Percentiles rank a stretch among this genome's conserved stretches.
These are phyloP conservation scores for Trachymyrmex cornetzi DNA, from an alignment of 1,140 invertebrate species.

Conservation along the genomic window DNA sequence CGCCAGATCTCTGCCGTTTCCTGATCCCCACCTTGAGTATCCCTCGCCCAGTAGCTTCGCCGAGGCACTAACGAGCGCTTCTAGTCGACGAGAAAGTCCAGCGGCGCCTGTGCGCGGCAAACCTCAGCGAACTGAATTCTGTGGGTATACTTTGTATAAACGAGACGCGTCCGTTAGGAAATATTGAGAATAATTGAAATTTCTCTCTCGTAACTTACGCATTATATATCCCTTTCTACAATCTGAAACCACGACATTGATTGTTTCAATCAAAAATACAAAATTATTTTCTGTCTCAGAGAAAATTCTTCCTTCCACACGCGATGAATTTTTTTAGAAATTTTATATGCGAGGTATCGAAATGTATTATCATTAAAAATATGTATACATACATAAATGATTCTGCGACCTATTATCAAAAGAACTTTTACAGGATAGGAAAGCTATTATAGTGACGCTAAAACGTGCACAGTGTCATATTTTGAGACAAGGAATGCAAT, in stretches of 20 bases:
- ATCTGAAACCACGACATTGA: neutral
- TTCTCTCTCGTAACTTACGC: neutral
- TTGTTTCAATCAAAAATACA: neutral
- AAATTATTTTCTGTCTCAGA: neutral
- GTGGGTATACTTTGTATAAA: neutral
- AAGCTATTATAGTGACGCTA: no score
- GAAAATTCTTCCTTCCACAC: neutral
- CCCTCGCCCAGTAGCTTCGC: constrained; percentile 63
- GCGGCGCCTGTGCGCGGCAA: constrained; percentile 50
- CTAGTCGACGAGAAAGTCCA: constrained; percentile 69
- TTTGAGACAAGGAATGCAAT: no score
- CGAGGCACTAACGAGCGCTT: constrained; percentile 57
- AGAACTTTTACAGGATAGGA: neutral
- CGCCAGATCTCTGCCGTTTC: constrained; percentile 68
- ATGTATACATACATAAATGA: neutral
- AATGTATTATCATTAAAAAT: neutral
- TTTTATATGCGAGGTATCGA: neutral
- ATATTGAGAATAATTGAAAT: constrained; percentile 19
- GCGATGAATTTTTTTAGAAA: neutral
- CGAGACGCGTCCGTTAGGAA: neutral
- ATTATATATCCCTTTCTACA: neutral
- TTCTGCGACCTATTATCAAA: neutral
- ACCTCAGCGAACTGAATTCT: constrained; percentile 42
- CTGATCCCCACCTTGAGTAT: constrained; percentile 70
- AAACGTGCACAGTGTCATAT: no score